Percentiles rank a stretch among this genome's conserved stretches.
phyloP scores from a whole-genome alignment of 1,140 invertebrate species.

The Oedothorax gibbosus region DNA sequence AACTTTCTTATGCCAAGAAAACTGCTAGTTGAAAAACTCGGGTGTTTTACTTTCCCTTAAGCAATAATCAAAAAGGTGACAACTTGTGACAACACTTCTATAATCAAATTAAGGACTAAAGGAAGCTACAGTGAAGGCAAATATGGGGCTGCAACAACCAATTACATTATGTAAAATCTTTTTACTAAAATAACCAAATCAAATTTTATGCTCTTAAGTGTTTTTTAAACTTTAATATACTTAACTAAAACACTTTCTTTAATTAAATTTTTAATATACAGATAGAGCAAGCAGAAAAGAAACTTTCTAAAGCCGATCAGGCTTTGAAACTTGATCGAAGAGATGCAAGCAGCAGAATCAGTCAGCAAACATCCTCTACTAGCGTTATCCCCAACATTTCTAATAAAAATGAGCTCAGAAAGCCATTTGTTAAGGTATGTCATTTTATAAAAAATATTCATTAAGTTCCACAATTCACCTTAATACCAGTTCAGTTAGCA shows the following conservation, averaged over 20 bases:
- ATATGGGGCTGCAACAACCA: not conserved
- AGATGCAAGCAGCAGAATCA: not conserved
- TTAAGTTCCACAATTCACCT: not conserved
- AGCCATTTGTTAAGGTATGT: not conserved
- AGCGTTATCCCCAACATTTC: not conserved
- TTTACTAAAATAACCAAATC: not conserved
- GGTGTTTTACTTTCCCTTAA: no score
- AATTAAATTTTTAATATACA: not conserved
- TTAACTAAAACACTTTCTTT: not conserved
- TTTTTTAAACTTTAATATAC: not conserved
- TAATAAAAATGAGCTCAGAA: not conserved
- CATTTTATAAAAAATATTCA: not conserved
- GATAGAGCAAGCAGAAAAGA: constrained; percentile 32
- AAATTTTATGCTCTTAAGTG: not conserved
- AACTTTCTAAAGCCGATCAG: constrained; percentile 11
- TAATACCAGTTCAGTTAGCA: not conserved
- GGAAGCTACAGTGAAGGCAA: not conserved
- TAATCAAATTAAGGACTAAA: not conserved
- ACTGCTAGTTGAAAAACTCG: no score
- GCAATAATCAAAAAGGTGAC: no score
- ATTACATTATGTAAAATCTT: not conserved
- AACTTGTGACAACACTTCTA: no score
- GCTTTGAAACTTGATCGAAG: constrained; percentile 1
- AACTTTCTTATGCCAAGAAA: no score
- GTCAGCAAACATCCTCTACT: not conserved